Base-by-base conservation (phyloP, 2,797 vertebrate species). In the Orientallactaga sibirica region DNA sequence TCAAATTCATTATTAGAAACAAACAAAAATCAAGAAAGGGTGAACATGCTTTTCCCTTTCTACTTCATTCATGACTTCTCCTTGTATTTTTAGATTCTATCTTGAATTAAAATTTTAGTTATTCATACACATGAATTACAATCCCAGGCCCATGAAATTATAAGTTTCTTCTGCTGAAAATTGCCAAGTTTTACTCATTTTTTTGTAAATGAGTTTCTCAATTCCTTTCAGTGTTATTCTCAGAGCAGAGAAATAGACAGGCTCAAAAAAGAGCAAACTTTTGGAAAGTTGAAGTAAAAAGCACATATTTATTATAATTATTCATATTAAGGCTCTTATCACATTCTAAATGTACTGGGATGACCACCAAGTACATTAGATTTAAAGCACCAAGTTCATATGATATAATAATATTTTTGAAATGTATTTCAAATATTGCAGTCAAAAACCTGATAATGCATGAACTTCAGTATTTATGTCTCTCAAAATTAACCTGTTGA, bases 151-250 rank as follows among this genome's bases (percentile, higher is more conserved):
- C 71, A 90, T 67, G 66, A 94, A 92, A 90, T 78, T 52, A 27
- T 71, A 52, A 83, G 62, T 61, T 92, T 27, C 58, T 93, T 92
- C 79, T 27, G 43, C 25, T 86, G 67, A 90, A 83, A 93, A 90
- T 1, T 43, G 68, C 52, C 67, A 79, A 75, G 16, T 9, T 3
- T 93, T 66, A 80, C 58, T 96, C 74, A 94, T 93, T 95, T 93
- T 93, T 61, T 74, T 43, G 61, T 74, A 80, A 94, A 95, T 90
- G 37, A 79, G 71, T 58, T 77, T 86, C 24, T 93, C 24, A n/a
- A 33, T 15, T 85, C 19, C 6, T 86, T 92, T 90, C 74, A 27
- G 43, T 75, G 15, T 82, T 83, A 19, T 14, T 52, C n/a, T 18
- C 15, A 90, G 48, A 93, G 64, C 15, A 81, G 80, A 55, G 62